These are phyloP conservation scores for Catostomus latipinnis DNA, from an alignment of 2,797 vertebrate species.

Conservation along the genomic window DNA sequence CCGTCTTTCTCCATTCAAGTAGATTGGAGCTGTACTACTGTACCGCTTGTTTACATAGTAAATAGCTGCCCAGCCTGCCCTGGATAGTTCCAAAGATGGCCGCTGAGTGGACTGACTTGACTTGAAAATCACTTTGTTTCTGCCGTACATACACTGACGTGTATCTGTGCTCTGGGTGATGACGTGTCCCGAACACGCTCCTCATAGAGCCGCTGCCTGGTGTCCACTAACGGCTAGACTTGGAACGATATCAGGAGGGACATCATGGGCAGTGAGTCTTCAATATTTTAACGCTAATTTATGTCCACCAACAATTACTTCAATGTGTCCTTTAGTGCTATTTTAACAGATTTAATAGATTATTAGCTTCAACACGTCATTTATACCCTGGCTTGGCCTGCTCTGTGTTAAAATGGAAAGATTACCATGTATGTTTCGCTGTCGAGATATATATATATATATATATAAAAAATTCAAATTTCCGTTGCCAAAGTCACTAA, in stretches of 20 bases:
- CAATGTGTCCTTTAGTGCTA: not conserved
- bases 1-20: no score
- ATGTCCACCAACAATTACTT: not conserved
- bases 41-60: no score
- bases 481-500: not conserved
- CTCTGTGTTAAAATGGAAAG: not conserved
- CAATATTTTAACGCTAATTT: not conserved
- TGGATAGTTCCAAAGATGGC: no score
- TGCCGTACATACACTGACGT: slow-evolving; percentile 70
- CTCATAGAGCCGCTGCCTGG: slow-evolving; percentile 75
- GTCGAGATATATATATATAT: not conserved
- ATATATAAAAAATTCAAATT: no score
- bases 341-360: not conserved
- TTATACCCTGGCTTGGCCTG: not conserved
- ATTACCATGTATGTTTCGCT: not conserved
- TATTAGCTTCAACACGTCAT: not conserved
- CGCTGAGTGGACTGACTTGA: no score
- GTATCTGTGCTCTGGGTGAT: slow-evolving; percentile 75
- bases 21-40: no score
- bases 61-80: no score
- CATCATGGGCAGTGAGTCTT: slow-evolving; percentile 80
- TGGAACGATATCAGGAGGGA: slow-evolving; percentile 61
- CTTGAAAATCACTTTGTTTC: not conserved
- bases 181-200: slow-evolving; percentile 77
- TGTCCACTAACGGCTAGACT: slow-evolving; percentile 69